Evolutionary conservation across 2,797 vertebrate species (phyloP), one percentile per base, ranked within the genome.

Genomic region (Carduelis carduelis): DNA sequence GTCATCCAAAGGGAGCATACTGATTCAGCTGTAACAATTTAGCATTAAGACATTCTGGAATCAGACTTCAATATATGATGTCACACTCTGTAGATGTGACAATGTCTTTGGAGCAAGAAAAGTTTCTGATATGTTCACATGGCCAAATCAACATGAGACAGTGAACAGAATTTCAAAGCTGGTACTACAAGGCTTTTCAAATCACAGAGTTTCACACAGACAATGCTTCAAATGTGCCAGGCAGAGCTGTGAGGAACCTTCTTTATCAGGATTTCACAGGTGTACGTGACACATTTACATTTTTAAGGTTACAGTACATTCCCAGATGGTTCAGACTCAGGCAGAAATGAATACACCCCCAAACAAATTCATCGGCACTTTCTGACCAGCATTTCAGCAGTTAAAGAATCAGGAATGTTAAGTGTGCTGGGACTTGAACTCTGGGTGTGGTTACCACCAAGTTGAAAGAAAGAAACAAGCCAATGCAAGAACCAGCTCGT

Each of bases 381-480:
- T 83, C 65, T 27, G 64, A 63, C 13, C 65, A 75, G 50, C 43
- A 65, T 56, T 78, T 87, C 60, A 94, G 41, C 49, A 72, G 66
- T 71, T 60, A 47, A 77, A 64, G 22, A 65, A 90, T 66, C 12
- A 27, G 59, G 88, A 93, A 93, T 35, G 80, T 37, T 2, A 76
- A 91, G 74, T 63, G 80, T 47, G 65, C 80, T 44, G 30, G 28
- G 79, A 78, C 85, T 75, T 69, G 65, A 94, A 61, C 41, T 83
- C 52, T 28, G 66, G 90, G 90, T 88, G 94, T 74, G 95, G 82
- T 60, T 78, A 60, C 41, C 35, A 61, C 47, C 43, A 32, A 53
- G 44, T 28, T 24, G n/a, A 61, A 89, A 70, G 35, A 85, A 64
- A 83, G n/a, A 64, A 93, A 93, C 90, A 92, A 91, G 89, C 59